phyloP scores from a whole-genome alignment of 2,797 vertebrate genomes.

The Leucoraja ocellata region DNA sequence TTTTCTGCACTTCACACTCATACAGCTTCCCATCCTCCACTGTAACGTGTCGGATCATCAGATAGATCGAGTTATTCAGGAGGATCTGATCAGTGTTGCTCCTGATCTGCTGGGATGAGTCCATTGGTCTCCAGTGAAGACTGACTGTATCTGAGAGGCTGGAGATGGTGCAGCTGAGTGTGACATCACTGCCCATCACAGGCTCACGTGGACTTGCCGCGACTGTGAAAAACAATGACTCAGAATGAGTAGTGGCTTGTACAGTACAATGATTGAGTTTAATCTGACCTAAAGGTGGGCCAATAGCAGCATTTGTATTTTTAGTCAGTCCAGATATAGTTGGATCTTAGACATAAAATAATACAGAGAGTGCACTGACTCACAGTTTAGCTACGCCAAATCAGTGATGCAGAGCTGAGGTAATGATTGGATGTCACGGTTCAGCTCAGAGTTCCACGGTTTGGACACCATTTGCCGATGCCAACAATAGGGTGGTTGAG shows the following conservation, averaged over 20 bases:
- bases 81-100: neutral
- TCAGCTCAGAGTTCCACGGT: neutral
- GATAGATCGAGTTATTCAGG: neutral
- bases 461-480: neutral
- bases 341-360: neutral
- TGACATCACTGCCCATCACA: neutral
- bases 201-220: too few relatives aligned
- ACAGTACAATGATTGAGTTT: neutral
- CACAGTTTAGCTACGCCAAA: neutral
- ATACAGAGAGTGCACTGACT: neutral
- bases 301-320: neutral
- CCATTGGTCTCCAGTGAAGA: neutral
- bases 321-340: neutral
- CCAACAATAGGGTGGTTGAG: too few relatives aligned
- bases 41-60: neutral
- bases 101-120: neutral
- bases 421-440: neutral
- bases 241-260: neutral
- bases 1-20: neutral
- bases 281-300: neutral
- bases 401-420: neutral
- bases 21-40: neutral
- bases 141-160: neutral
- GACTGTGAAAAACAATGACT: neutral
- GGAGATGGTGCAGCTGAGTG: conserved; percentile 6